Base-by-base conservation (phyloP, 2,797 vertebrate genomes). In the Molossus molossus region DNA sequence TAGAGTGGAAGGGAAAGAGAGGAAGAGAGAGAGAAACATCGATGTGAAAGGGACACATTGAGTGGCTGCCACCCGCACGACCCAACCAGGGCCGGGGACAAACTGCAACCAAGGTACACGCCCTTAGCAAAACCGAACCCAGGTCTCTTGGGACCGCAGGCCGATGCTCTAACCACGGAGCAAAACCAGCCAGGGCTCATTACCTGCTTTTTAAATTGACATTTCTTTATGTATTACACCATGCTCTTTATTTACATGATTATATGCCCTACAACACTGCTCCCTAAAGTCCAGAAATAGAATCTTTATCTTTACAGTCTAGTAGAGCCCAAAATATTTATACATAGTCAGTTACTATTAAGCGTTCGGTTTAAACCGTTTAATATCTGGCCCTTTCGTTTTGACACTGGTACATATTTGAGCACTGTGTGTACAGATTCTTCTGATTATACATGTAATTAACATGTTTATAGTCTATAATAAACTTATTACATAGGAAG, bases 401-500 rank as follows among this genome's bases (percentile, higher is more conserved):
- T 82, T 90, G 57, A 70, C 13, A 79, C 0, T 69, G n/a, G 23
- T 55, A 87, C 25, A 12, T 80, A 72, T n/a, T 55, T 40, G 33
- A n/a, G 57, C 10, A 93, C 9, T 53, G 82, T 9, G 7, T 14
- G 5, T 81, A 53, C 37, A 85, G n/a, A 77, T 75, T 95, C 75
- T 85, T 82, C 1, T 88, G 9, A 58, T 25, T 40, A 45, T 55
- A 64, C 37, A 65, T 14, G 79, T 3, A 79, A 3, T 53, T 62
- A 17, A 40, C 29, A 79, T 80, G 33, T 50, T 75, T 89, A 67
- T 3, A 76, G 37, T 58, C 4, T 45, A 82, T 15, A 85, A 1
- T 92, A 57, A 94, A 57, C 48, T 69, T 62, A 92, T 11, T 89
- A 93, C 2, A 57, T 7, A 77, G 17, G 48, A 88, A 60, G 55